phyloP scores from a whole-genome alignment of 1,140 invertebrate species.

The Luehdorfia chinensis region DNA sequence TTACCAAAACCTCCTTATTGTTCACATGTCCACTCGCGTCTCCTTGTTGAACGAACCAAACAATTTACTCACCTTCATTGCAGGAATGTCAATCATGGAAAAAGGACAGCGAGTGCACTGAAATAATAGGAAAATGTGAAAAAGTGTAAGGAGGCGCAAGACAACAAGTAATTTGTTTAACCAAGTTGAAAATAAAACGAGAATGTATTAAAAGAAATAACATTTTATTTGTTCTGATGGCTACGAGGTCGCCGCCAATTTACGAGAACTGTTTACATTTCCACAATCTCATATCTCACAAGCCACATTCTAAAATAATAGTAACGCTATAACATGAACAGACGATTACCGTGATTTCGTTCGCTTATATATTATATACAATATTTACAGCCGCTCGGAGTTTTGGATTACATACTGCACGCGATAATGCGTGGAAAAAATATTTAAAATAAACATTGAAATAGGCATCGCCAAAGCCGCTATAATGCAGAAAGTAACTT shows the following conservation, averaged over 20 bases:
- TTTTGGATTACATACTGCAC: too few relatives aligned
- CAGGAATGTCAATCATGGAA: slow-evolving; percentile 39
- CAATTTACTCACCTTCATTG: too few relatives aligned
- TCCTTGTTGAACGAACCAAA: too few relatives aligned
- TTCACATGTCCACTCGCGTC: too few relatives aligned
- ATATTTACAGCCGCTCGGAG: slow-evolving; percentile 8
- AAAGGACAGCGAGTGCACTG: slow-evolving; percentile 20
- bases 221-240: slow-evolving; percentile 67
- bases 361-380: slow-evolving; percentile 9
- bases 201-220: slow-evolving; percentile 62
- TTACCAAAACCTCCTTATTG: too few relatives aligned
- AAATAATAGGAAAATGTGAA: slow-evolving; percentile 26
- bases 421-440: too few relatives aligned
- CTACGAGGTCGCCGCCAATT: slow-evolving; percentile 30
- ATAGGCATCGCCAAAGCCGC: too few relatives aligned
- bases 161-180: background rate
- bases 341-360: slow-evolving; percentile 3
- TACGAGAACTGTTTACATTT: slow-evolving; percentile 12
- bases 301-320: slow-evolving; percentile 25
- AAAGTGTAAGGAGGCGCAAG: slow-evolving; percentile 22
- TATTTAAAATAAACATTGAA: too few relatives aligned
- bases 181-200: slow-evolving; percentile 43
- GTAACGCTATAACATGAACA: slow-evolving; percentile 15
- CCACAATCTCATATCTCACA: background rate
- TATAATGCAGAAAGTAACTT: too few relatives aligned